Evolutionary conservation across 1,140 invertebrate genomes (phyloP).

Genomic region (Chrysomallon squamiferum): DNA sequence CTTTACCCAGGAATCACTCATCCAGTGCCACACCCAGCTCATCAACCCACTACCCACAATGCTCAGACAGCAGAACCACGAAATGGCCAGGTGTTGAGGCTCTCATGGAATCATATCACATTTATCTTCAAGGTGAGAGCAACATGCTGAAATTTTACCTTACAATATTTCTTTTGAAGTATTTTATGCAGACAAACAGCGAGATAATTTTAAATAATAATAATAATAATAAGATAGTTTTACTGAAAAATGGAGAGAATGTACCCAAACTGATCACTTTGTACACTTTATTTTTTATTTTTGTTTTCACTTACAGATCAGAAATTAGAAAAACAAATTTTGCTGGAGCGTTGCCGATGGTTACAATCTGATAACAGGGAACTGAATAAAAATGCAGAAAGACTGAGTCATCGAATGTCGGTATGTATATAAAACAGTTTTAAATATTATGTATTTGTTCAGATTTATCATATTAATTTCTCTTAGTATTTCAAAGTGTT

Average conservation of each 20-base stretch:
- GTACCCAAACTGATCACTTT: too few relatives aligned
- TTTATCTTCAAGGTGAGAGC: constrained; percentile 56
- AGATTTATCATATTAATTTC: too few relatives aligned
- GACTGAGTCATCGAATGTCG: constrained; percentile 44
- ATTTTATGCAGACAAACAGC: background rate
- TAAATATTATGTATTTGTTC: background rate
- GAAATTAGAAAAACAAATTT: constrained; percentile 44
- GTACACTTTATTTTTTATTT: too few relatives aligned
- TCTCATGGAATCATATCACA: constrained; percentile 62
- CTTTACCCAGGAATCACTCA: too few relatives aligned
- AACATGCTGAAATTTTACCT: too few relatives aligned
- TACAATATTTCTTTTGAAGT: too few relatives aligned
- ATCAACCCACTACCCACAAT: background rate
- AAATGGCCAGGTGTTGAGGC: constrained; percentile 57
- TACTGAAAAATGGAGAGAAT: too few relatives aligned
- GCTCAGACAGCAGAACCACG: constrained; percentile 4
- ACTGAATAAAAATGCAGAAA: constrained; percentile 46
- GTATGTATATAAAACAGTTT: constrained; percentile 37
- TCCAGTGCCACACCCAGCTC: too few relatives aligned
- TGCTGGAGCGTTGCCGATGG: constrained; percentile 44
- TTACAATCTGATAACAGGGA: constrained; percentile 44
- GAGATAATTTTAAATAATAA: background rate
- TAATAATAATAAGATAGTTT: background rate
- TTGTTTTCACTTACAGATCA: constrained; percentile 48
- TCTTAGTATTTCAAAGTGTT: too few relatives aligned